phyloP scores from a whole-genome alignment of 2,888 invertebrate genomes.

The Seladonia tumulorum region DNA sequence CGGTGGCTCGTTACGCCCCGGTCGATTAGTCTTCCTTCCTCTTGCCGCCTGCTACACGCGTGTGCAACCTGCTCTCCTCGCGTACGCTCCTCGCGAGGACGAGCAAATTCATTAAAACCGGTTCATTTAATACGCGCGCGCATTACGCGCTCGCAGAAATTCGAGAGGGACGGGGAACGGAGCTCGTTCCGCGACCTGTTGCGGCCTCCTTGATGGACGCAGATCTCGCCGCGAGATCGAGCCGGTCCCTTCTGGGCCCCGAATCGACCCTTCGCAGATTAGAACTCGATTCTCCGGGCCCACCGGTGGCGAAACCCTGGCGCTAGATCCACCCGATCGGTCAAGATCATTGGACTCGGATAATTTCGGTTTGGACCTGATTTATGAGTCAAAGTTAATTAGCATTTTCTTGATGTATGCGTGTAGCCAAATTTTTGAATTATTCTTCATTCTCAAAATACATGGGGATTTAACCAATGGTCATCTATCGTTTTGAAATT shows the following conservation, averaged over 20 bases:
- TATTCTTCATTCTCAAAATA: too few species aligned
- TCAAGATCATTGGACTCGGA: too few species aligned
- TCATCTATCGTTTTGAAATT: too few species aligned
- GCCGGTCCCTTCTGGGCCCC: background rate
- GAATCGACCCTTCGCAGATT: background rate
- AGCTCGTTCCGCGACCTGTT: conserved; percentile 23
- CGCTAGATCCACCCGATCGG: too few species aligned
- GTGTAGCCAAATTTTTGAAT: too few species aligned
- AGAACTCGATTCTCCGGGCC: background rate
- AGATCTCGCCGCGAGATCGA: background rate
- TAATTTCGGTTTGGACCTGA: too few species aligned
- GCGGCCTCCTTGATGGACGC: background rate
- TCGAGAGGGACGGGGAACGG: conserved; percentile 27
- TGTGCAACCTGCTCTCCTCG: conserved; percentile 22
- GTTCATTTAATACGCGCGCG: conserved; percentile 57
- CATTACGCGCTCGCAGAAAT: conserved; percentile 57
- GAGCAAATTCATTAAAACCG: conserved; percentile 63
- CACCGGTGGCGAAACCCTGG: background rate
- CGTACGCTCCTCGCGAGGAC: conserved; percentile 36
- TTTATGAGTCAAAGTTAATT: too few species aligned
- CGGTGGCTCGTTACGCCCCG: conserved; percentile 67
- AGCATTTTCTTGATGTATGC: too few species aligned
- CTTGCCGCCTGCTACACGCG: conserved; percentile 35
- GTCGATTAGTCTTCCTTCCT: conserved; percentile 66
- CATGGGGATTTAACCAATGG: too few species aligned